Evolutionary conservation across 2,888 invertebrate species (phyloP), one percentile per base, ranked within the genome.

Genomic region (Lumbricus terrestris): DNA sequence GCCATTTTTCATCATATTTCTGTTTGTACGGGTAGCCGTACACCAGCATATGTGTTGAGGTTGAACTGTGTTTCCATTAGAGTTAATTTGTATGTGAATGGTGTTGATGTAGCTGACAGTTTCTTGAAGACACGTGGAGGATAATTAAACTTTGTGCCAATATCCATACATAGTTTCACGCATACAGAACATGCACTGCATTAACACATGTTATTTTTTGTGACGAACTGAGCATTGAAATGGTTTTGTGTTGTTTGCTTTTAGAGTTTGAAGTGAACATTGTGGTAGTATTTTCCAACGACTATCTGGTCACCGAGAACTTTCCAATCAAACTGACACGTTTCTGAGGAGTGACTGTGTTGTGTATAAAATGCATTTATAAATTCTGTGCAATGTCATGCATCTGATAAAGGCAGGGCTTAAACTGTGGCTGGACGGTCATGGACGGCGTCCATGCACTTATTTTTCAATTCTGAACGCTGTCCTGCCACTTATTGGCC

Each of bases 201-300:
- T 20, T 47, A 20, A 16, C 3, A 4, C 3, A 4, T 47, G 18
- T 18, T 20, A 11, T 5, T n/a, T 11, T 69, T 8, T n/a, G 8
- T 29, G 29, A 69, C 29, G 8, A 69, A 15, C n/a, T 69, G 69
- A 69, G 47, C 23, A 69, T n/a, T 69, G 8, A 69, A 8, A 69
- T 47, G 47, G 1, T 47, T 29, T 34, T 40, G 38, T 35, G 90
- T 89, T 90, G 88, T 88, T 92, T 93, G 92, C 92, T 91, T 96
- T 92, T 96, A 98, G 98, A 98, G 95, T 99, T 99, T 95, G 98
- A 98, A 95, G 96, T 98, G 15, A 98, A 98, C 95, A 96, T 99
- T 89, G 97, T 98, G 0, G 96, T 98, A 54, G 96, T 98, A 92
- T 98, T 99, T 94, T 97, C 97, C 94, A 97, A 98, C 94, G 98